These are phyloP conservation scores for Ophthalmotilapia sp. DNA, from an alignment of 2,113 vertebrate species.

Conservation along the genomic window DNA sequence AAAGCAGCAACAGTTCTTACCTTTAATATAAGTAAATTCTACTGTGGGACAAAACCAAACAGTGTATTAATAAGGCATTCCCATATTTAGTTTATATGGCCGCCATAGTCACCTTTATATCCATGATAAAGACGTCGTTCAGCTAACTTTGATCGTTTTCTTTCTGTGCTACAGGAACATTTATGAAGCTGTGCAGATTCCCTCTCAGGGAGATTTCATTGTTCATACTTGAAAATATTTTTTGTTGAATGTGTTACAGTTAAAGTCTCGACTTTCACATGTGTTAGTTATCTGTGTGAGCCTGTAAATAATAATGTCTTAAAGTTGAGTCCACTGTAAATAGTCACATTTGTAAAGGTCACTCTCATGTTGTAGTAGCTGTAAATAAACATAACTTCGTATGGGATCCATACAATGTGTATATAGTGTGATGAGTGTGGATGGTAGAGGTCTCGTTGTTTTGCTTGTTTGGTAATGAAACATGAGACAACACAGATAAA, in stretches of 20 bases:
- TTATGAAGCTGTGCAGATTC: slow-evolving; percentile 23
- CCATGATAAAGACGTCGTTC: not conserved
- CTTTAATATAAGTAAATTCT: not conserved
- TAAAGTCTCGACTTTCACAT: not conserved
- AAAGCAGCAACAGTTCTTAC: not conserved
- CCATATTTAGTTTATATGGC: not conserved
- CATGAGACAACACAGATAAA: not conserved
- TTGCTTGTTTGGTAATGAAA: not conserved
- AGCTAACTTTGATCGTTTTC: not conserved
- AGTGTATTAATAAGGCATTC: not conserved
- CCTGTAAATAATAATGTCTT: not conserved
- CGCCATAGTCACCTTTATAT: not conserved
- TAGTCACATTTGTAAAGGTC: slow-evolving; percentile 9
- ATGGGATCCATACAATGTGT: slow-evolving; percentile 28
- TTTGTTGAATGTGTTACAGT: slow-evolving; percentile 20
- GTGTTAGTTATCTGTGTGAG: not conserved
- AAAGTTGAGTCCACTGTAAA: not conserved
- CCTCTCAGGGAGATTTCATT: not conserved
- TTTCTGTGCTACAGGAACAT: slow-evolving; percentile 39
- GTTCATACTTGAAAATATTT: slow-evolving; percentile 43
- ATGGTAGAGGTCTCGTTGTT: not conserved
- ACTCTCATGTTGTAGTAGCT: not conserved
- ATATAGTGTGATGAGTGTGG: not conserved
- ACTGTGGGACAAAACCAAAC: not conserved
- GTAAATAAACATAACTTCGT: slow-evolving; percentile 3